Evolutionary conservation across 2,113 vertebrate species (phyloP), one percentile per base, ranked within the genome.

Genomic region (Pionites leucogaster): DNA sequence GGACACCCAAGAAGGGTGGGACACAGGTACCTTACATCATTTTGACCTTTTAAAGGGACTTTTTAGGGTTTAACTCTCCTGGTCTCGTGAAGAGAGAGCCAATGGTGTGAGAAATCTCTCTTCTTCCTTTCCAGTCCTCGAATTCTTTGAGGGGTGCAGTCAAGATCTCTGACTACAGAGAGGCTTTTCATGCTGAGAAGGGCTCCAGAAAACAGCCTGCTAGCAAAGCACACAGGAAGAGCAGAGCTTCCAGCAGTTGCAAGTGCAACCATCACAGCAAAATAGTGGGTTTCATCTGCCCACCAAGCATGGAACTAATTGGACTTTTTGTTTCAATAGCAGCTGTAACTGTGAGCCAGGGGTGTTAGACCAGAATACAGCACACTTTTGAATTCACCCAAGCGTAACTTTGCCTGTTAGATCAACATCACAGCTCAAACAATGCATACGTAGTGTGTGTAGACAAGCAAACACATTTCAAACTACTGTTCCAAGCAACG

Each of bases 1-100:
- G 92, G 96, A 95, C 93, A 96, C 95, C 92, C 94, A 95, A 96
- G 92, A 91, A 92, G 93, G 88, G 92, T 92, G 81, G 92, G 89
- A 87, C 57, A 11, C 94, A 97, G 96, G 96, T 97, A 97, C 65
- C 65, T 93, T 93, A 93, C 72, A 85, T 95, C 89, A 94, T 95
- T 87, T 28, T 69, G 84, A 87, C 74, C 87, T 90, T 93, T 94
- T 91, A 27, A 83, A 89, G 49, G 20, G 25, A 77, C 37, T 84
- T 93, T 20, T 85, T 17, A 33, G 68, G 25, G 22, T 75, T 90
- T 93, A 67, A 67, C 20, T 83, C 75, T 74, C n/a, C 46, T 81
- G 72, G 24, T 68, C 42, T 96, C 25, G 41, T 17, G 24, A 70
- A 86, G 55, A 68, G 39, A 71, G 35, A 83, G 41, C 4, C 29